A percentile compares a stretch with the other conserved stretches of the same genome.
phyloP scores from a whole-genome alignment of 1,140 invertebrate genomes.

The Solenopsis invicta region DNA sequence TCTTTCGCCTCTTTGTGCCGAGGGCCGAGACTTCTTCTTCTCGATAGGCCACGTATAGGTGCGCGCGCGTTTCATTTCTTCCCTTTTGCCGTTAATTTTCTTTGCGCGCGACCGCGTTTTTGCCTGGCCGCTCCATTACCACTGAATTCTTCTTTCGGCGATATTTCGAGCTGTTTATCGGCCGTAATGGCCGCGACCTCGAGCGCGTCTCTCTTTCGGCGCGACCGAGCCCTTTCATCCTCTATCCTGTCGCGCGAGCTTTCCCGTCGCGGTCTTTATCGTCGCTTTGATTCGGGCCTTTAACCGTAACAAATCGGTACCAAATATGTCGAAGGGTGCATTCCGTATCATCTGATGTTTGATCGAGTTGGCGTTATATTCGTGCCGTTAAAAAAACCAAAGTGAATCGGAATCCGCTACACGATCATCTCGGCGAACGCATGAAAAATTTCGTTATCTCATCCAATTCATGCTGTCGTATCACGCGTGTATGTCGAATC shows the following conservation, averaged over 20 bases:
- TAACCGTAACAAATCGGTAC: slow-evolving; percentile 20
- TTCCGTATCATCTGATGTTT: neutral
- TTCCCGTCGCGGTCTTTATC: slow-evolving; percentile 11
- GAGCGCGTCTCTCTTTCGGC: slow-evolving; percentile 43
- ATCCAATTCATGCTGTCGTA: neutral
- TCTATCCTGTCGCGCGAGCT: slow-evolving; percentile 34
- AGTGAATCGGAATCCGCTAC: neutral
- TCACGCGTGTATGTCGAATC: neutral
- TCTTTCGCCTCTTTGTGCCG: slow-evolving; percentile 57
- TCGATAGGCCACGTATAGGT: slow-evolving; percentile 68
- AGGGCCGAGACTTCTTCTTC: slow-evolving; percentile 59
- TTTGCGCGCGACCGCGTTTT: slow-evolving; percentile 57
- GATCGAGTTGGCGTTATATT: neutral
- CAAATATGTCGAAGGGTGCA: slow-evolving; percentile 8
- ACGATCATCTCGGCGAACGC: neutral
- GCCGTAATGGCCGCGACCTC: slow-evolving; percentile 63
- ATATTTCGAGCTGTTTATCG: slow-evolving; percentile 67
- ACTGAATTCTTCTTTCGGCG: slow-evolving; percentile 66
- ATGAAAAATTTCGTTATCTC: neutral
- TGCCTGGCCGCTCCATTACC: slow-evolving; percentile 63
- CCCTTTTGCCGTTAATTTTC: slow-evolving; percentile 72
- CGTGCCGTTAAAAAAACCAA: neutral
- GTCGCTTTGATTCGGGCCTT: slow-evolving; percentile 4
- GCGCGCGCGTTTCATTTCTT: slow-evolving; percentile 58
- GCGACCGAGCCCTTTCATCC: slow-evolving; percentile 33